phyloP scores from a whole-genome alignment of 2,888 invertebrate species.

The Crioceris asparagi region DNA sequence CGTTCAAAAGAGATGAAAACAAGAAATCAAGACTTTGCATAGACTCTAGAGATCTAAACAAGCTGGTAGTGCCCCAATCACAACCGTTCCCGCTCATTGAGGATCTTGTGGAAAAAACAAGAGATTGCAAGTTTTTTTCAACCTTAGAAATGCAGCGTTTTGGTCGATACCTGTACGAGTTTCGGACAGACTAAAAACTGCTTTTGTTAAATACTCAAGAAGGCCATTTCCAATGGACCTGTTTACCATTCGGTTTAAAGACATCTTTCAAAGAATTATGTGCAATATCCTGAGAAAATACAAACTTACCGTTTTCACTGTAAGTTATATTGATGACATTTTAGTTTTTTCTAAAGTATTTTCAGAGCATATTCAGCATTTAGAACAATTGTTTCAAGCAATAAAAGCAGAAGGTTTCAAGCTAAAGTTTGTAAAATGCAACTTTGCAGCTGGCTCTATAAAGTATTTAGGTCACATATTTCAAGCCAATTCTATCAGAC shows the following conservation, averaged over 20 bases:
- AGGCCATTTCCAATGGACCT: background rate
- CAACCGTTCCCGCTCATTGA: background rate
- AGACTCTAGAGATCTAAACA: background rate
- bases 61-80: background rate
- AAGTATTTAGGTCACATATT: background rate
- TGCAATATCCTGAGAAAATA: background rate
- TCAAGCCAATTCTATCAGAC: no score
- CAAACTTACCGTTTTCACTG: background rate
- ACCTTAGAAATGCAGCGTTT: no score
- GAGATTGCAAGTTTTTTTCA: no score
- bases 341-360: background rate
- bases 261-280: background rate
- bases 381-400: no score
- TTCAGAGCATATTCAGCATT: background rate
- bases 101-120: background rate
- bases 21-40: background rate
- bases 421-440: background rate
- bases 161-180: background rate
- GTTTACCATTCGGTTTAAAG: background rate
- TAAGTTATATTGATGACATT: background rate
- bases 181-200: background rate
- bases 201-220: background rate
- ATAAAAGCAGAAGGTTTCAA: no score
- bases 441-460: background rate
- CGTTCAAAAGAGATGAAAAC: no score